phyloP scores from a whole-genome alignment of 2,113 vertebrate species.

The Hypomesus transpacificus region DNA sequence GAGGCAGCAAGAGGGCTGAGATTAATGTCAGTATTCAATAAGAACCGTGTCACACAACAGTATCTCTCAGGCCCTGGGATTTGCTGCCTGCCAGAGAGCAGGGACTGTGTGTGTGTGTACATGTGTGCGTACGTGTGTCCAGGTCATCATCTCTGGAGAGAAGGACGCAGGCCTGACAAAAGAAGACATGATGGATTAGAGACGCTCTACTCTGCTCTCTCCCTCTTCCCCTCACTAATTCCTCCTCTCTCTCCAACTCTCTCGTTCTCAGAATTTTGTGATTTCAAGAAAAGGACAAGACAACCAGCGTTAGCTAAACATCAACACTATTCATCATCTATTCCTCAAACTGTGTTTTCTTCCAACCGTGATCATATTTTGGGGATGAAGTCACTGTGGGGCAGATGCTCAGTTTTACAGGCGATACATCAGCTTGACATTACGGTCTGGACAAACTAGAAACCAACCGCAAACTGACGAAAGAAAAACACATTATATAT shows the following conservation, averaged over 20 bases:
- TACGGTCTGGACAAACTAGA: slow-evolving; percentile 24
- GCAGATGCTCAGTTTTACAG: slow-evolving; percentile 4
- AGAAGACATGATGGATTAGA: background rate
- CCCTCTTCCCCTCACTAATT: slow-evolving; percentile 38
- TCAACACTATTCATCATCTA: slow-evolving; percentile 3
- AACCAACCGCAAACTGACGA: slow-evolving; percentile 37
- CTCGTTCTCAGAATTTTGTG: slow-evolving; percentile 3
- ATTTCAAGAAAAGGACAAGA: slow-evolving; percentile 32
- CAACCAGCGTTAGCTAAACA: slow-evolving; percentile 1
- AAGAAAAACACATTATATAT: slow-evolving; percentile 22
- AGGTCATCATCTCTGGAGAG: slow-evolving; percentile 31
- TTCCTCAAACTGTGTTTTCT: slow-evolving; percentile 19
- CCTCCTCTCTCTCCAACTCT: background rate
- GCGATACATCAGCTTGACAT: slow-evolving; percentile 21
- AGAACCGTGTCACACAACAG: slow-evolving; percentile 8
- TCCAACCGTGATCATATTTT: slow-evolving; percentile 5
- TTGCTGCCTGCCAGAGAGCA: background rate
- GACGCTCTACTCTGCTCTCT: background rate
- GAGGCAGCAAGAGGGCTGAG: slow-evolving; percentile 1
- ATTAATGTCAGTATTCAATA: slow-evolving; percentile 8
- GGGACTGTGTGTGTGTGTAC: background rate
- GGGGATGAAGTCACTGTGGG: slow-evolving; percentile 8
- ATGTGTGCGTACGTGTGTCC: background rate
- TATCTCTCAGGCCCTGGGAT: background rate
- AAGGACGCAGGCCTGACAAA: slow-evolving; percentile 6